A percentile compares a stretch with the other conserved stretches of the same genome.
Evolutionary conservation across 2,797 vertebrate species (phyloP).

Genomic region (Pantherophis vulpinus): DNA sequence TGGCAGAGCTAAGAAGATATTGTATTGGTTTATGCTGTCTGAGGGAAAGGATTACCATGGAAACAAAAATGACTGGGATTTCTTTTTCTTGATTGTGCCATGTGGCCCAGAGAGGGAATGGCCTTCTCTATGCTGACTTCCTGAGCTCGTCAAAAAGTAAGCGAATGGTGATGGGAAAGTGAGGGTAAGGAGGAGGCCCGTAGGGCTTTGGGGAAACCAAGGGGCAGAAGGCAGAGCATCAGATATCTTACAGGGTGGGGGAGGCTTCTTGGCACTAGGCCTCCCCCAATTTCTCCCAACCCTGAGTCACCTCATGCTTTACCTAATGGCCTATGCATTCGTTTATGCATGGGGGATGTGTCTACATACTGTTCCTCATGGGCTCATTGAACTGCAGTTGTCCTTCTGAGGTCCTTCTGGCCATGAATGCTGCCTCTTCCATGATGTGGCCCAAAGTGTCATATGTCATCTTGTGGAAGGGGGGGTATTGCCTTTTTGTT

Average conservation of each 20-base stretch:
- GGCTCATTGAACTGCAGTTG: no score
- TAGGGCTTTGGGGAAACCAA: not conserved
- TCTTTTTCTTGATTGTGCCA: not conserved
- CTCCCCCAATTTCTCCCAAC: not conserved
- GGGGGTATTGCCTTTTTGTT: no score
- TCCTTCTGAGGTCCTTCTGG: no score
- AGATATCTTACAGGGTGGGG: not conserved
- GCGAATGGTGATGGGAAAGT: not conserved
- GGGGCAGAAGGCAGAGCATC: not conserved
- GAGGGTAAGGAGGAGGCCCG: not conserved
- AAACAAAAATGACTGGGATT: not conserved
- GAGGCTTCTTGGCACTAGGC: not conserved
- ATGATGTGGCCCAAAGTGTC: no score
- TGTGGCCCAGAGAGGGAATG: not conserved
- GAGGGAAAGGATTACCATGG: no score
- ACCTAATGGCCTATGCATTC: not conserved
- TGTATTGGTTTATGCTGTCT: no score
- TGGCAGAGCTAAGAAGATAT: no score
- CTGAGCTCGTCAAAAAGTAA: not conserved
- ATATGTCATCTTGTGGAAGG: no score
- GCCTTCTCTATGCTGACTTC: not conserved
- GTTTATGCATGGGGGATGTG: not conserved
- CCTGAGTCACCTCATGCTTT: not conserved
- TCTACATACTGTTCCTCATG: no score
- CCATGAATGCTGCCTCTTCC: no score